Evolutionary conservation across 2,888 invertebrate genomes (phyloP).

Genomic region (Rotaria macrura): DNA sequence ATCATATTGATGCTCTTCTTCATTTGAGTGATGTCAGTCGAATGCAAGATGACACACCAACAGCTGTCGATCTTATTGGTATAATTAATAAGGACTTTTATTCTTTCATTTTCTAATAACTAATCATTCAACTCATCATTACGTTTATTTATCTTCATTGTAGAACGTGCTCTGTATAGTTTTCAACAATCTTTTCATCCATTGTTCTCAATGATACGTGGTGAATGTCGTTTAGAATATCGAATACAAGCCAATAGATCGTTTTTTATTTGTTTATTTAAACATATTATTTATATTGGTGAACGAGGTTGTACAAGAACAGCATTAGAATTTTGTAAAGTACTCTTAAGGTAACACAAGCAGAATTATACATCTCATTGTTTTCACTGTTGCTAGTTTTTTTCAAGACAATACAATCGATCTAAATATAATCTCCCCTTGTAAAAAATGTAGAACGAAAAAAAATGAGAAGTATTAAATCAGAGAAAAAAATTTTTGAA

Average conservation of each 20-base stretch:
- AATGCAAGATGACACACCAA: slow-evolving; percentile 66
- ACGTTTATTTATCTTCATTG: slow-evolving; percentile 35
- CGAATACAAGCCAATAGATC: slow-evolving; percentile 68
- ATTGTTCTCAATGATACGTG: slow-evolving; percentile 64
- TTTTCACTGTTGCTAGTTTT: too few relatives aligned
- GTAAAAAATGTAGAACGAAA: too few relatives aligned
- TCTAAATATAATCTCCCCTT: too few relatives aligned
- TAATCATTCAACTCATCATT: too few relatives aligned
- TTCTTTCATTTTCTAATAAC: too few relatives aligned
- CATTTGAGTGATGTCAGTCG: slow-evolving; percentile 70
- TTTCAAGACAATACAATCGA: too few relatives aligned
- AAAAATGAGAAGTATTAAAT: too few relatives aligned
- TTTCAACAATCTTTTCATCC: slow-evolving; percentile 70
- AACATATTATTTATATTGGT: slow-evolving; percentile 67
- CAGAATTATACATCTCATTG: too few relatives aligned
- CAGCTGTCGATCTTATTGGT: slow-evolving; percentile 65
- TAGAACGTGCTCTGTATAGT: slow-evolving; percentile 65
- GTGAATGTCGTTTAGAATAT: slow-evolving; percentile 66
- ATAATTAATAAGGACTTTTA: slow-evolving; percentile 25
- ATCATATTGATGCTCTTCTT: slow-evolving; percentile 68
- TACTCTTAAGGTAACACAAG: slow-evolving; percentile 58
- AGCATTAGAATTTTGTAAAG: slow-evolving; percentile 73
- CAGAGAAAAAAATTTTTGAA: too few relatives aligned
- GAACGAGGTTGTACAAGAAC: slow-evolving; percentile 71
- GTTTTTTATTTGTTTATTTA: slow-evolving; percentile 68